These are phyloP conservation scores for Agonopterix alstromeriana DNA, from an alignment of 2,888 invertebrate species.

Conservation along the genomic window DNA sequence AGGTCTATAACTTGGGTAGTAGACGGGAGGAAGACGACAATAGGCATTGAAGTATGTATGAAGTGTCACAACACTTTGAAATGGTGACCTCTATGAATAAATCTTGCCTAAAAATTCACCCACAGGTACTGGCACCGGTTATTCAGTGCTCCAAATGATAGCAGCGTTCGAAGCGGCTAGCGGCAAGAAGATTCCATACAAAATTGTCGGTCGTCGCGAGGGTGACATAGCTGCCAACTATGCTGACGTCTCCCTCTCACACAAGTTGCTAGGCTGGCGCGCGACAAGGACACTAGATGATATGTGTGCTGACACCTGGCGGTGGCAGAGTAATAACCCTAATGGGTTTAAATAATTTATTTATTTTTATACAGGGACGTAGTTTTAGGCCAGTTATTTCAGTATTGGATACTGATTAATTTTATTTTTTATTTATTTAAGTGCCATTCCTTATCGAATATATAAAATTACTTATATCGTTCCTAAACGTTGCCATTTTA, in stretches of 20 bases:
- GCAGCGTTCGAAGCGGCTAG: conserved; percentile 87
- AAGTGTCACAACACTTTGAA: too few relatives aligned
- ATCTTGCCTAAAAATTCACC: not conserved
- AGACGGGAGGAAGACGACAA: too few relatives aligned
- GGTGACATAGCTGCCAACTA: conserved; percentile 93
- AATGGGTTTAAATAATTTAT: conserved; percentile 77
- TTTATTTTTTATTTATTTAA: not conserved
- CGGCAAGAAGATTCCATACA: conserved; percentile 83
- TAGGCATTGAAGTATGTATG: too few relatives aligned
- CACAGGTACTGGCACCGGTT: conserved; percentile 84
- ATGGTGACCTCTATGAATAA: too few relatives aligned
- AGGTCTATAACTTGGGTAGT: conserved; percentile 81
- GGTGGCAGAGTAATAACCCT: conserved; percentile 91
- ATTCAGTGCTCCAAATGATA: conserved; percentile 91
- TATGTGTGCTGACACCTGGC: conserved; percentile 93
- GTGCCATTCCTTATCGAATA: conserved; percentile 14
- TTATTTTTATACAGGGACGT: not conserved
- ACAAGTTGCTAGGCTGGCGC: conserved; percentile 87
- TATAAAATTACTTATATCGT: conserved; percentile 14
- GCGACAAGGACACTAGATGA: conserved; percentile 84
- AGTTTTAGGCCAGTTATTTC: too few relatives aligned
- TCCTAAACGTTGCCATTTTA: conserved; percentile 45
- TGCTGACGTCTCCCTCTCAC: conserved; percentile 87
- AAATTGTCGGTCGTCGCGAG: conserved; percentile 82
- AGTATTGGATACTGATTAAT: not conserved